Evolutionary conservation across 2,113 vertebrate genomes (phyloP), one percentile per base, ranked within the genome.

Genomic region (Odocoileus hemionus): DNA sequence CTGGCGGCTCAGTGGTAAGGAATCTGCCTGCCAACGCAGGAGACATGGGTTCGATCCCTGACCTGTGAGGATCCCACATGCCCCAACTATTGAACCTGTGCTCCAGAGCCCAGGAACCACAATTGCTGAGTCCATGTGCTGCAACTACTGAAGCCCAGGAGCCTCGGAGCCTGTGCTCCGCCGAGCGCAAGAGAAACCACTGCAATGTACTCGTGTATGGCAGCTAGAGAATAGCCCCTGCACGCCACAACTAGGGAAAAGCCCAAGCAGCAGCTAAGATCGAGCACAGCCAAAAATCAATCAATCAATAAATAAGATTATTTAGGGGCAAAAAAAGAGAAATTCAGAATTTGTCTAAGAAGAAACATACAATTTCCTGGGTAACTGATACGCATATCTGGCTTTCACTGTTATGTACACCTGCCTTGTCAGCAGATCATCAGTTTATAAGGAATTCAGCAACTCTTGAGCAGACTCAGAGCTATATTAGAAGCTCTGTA

Each of bases 151-250:
- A 76, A 14, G 36, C 23, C 70, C 6, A 3, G 39, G 70, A 14
- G 70, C 70, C 23, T 25, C 36, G 25, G 36, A 25, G 12, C 70
- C 70, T 76, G 70, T 1, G 70, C 70, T 76, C 23, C 39, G 4
- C 12, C 0, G 3, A 39, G 6, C 12, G 10, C n/a, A 23, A 23
- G 39, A 43, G 23, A 76, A 76, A 39, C 23, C 39, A 7, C 23
- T 3, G 2, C 70, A 76, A 14, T 76, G 36, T 26, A 14, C 23
- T 76, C 0, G 2, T 0, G 23, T 43, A 14, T 23, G 7, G 23
- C 12, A 26, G 0, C 36, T 3, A 26, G 70, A 26, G 36, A 15
- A 23, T 7, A 76, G 70, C 36, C 21, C 70, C 36, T 25, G 36
- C 67, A 0, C 2, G 1, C 5, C 13, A 2, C 70, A 14, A 25